These are phyloP conservation scores for Nettapus auritus DNA, from an alignment of 2,113 vertebrate genomes.

Conservation along the genomic window DNA sequence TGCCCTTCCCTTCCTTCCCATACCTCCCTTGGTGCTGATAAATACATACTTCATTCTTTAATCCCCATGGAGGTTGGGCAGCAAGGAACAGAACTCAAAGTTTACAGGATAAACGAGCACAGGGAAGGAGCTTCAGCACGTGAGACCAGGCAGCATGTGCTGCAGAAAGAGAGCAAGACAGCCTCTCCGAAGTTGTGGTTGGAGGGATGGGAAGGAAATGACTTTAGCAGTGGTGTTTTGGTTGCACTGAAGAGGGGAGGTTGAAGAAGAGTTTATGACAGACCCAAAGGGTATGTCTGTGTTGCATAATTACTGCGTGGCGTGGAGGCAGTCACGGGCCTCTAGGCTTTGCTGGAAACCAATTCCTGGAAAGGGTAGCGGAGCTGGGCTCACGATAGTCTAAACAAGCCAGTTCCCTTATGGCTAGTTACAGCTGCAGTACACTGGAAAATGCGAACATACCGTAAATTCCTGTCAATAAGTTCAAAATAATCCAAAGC, in stretches of 20 bases:
- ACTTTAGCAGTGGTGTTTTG: neutral
- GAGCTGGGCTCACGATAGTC: neutral
- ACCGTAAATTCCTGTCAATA: neutral
- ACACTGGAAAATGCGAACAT: neutral
- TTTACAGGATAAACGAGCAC: neutral
- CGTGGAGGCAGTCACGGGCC: neutral
- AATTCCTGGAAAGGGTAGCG: neutral
- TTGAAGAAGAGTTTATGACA: neutral
- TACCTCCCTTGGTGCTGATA: neutral
- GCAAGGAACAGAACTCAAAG: neutral
- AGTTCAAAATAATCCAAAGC: neutral
- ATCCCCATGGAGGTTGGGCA: neutral
- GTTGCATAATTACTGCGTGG: fast-evolving
- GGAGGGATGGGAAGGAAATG: neutral
- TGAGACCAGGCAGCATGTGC: fast-evolving
- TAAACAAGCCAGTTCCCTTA: neutral
- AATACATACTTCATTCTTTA: neutral
- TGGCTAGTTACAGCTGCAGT: neutral
- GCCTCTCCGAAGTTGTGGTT: neutral
- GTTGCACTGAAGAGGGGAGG: neutral
- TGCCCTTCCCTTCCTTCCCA: neutral
- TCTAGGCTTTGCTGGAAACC: neutral
- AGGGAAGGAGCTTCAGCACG: neutral
- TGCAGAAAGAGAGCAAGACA: neutral
- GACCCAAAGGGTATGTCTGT: neutral